phyloP scores from a whole-genome alignment of 2,888 invertebrate species.

The Tyria jacobaeae region DNA sequence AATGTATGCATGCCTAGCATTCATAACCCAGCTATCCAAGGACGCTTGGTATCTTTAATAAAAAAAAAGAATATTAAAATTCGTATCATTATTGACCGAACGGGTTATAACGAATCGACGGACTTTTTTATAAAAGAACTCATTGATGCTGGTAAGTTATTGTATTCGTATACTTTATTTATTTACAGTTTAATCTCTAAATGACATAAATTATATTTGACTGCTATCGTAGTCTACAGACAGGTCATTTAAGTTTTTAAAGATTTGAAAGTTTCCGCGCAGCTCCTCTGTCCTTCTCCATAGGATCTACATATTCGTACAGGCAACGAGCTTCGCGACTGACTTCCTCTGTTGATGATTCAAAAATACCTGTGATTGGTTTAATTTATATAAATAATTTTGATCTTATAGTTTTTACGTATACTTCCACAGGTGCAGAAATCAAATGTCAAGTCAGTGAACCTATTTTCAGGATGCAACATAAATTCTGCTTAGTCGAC shows the following conservation, averaged over 20 bases:
- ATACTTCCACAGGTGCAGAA: conserved; percentile 83
- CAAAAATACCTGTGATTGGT: too few relatives aligned
- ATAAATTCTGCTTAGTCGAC: conserved; percentile 92
- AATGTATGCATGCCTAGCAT: conserved; percentile 82
- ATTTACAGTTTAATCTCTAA: background rate
- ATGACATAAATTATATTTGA: background rate
- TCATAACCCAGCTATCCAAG: conserved; percentile 81
- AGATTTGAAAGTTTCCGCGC: too few relatives aligned
- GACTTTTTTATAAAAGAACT: conserved; percentile 77
- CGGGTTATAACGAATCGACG: conserved; percentile 75
- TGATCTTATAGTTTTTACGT: background rate
- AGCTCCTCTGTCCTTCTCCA: too few relatives aligned
- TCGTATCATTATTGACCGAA: conserved; percentile 74
- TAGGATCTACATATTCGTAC: too few relatives aligned
- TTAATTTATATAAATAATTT: too few relatives aligned
- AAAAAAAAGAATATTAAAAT: conserved; percentile 72
- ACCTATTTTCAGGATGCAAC: conserved; percentile 88
- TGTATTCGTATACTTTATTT: background rate
- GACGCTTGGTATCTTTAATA: conserved; percentile 71
- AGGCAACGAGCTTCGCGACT: too few relatives aligned
- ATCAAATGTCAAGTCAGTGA: conserved; percentile 80
- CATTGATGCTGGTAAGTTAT: conserved; percentile 72
- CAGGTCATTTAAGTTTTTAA: too few relatives aligned
- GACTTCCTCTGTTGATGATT: too few relatives aligned
- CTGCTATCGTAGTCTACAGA: background rate